Conservation (phyloP, 2,888 invertebrate species). For the Metacarcinus magister region DNA sequence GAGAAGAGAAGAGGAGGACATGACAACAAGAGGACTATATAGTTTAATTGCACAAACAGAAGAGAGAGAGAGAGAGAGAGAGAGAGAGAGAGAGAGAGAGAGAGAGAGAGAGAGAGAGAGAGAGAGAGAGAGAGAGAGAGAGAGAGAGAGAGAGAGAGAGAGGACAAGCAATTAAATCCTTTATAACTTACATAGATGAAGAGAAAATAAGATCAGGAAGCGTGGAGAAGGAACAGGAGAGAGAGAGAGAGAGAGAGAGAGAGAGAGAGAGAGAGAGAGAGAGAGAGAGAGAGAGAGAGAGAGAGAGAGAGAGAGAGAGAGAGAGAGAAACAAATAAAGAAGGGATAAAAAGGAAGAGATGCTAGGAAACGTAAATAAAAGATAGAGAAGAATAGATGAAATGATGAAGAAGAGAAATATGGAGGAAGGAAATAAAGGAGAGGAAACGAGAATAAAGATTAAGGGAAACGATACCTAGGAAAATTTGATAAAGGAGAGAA, state of each 20-base stretch:
- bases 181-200: not conserved
- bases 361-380: not conserved
- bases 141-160: conserved; percentile 1
- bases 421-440: not conserved
- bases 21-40: not conserved
- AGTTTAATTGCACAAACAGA: too few relatives aligned
- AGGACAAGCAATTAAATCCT: not conserved
- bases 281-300: conserved; percentile 26
- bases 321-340: not conserved
- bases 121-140: conserved; percentile 26
- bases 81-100: not conserved
- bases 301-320: conserved; percentile 26
- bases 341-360: not conserved
- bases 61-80: not conserved
- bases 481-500: not conserved
- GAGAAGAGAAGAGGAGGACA: not conserved
- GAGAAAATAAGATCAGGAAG: not conserved
- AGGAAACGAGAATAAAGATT: not conserved
- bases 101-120: conserved; percentile 12
- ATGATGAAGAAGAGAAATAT: not conserved
- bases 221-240: not conserved
- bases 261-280: conserved; percentile 26
- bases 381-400: not conserved
- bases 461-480: not conserved
- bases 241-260: not conserved